Evolutionary conservation across 64 coral and sea anemone genomes (phyloP).

Genomic region (Pachyseris speciosa): DNA sequence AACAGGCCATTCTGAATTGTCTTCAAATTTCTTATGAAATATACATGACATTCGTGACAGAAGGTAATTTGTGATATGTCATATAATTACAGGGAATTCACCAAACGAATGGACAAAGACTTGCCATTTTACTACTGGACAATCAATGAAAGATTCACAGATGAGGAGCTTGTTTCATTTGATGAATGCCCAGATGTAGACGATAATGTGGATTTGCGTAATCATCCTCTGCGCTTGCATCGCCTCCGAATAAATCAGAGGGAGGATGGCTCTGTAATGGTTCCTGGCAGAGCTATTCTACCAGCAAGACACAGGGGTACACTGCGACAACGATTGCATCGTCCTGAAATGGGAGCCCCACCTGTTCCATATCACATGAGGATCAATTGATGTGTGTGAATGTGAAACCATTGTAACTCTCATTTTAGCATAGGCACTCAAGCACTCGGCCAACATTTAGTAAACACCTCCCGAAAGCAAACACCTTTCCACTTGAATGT

Average conservation of each 20-base stretch:
- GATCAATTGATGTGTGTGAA: no score
- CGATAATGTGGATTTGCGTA: not conserved
- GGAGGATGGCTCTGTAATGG: conserved; percentile 32
- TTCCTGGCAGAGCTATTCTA: conserved; percentile 39
- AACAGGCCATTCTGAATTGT: no score
- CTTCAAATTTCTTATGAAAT: no score
- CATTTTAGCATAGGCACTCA: no score
- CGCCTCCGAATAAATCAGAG: conserved; percentile 26
- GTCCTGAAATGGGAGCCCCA: no score
- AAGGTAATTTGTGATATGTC: not conserved
- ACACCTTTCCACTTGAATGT: no score
- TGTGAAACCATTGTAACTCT: no score
- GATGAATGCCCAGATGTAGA: conserved; percentile 11
- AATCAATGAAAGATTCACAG: conserved; percentile 26
- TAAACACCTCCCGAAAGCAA: no score
- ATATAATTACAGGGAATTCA: conserved; percentile 60
- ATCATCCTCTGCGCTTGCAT: conserved; percentile 20
- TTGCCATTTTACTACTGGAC: conserved; percentile 69
- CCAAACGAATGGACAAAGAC: conserved; percentile 37
- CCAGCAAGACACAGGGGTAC: not conserved
- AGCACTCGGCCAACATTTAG: no score
- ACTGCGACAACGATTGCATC: no score
- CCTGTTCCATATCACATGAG: not conserved
- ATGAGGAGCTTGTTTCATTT: conserved; percentile 43
- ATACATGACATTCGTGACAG: no score